Percentiles rank a stretch among this genome's conserved stretches.
Conservation (phyloP, 2,888 invertebrate genomes). For the Ectobius pallidus region DNA sequence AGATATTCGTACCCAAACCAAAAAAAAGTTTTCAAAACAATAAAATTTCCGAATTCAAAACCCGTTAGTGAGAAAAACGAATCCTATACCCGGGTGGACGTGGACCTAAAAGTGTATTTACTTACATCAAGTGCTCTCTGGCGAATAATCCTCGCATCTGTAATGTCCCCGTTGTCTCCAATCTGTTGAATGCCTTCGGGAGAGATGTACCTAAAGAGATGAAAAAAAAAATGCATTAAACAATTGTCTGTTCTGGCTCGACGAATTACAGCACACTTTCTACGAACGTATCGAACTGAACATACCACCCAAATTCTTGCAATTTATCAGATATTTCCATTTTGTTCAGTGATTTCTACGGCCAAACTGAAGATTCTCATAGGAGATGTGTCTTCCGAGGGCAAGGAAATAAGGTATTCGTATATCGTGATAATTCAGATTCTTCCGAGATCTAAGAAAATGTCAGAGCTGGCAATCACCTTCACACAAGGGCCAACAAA, state of each 20-base stretch:
- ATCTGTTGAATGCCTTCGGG: conserved; percentile 72
- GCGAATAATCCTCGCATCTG: conserved; percentile 67
- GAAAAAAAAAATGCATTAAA: conserved; percentile 37
- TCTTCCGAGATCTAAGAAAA: too few species aligned
- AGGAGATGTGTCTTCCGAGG: too few species aligned
- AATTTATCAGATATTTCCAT: conserved; percentile 69
- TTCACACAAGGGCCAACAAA: too few species aligned
- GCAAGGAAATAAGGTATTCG: too few species aligned
- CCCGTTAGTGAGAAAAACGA: too few species aligned
- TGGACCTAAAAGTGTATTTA: conserved; percentile 49
- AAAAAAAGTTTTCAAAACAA: too few species aligned
- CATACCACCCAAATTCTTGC: conserved; percentile 71
- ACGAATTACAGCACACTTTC: background rate
- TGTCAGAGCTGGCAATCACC: too few species aligned
- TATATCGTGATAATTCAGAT: too few species aligned
- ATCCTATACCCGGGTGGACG: too few species aligned
- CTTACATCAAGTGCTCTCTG: conserved; percentile 75
- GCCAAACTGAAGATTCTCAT: too few species aligned
- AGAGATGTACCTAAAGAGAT: conserved; percentile 71
- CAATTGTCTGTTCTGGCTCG: conserved; percentile 16
- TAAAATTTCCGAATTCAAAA: too few species aligned
- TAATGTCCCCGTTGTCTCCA: conserved; percentile 66
- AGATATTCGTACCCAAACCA: too few species aligned
- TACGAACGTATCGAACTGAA: conserved; percentile 26
- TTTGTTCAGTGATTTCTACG: conserved; percentile 49